These are phyloP conservation scores for Etheostoma perlongum DNA, from an alignment of 2,797 vertebrate genomes.

Conservation along the genomic window DNA sequence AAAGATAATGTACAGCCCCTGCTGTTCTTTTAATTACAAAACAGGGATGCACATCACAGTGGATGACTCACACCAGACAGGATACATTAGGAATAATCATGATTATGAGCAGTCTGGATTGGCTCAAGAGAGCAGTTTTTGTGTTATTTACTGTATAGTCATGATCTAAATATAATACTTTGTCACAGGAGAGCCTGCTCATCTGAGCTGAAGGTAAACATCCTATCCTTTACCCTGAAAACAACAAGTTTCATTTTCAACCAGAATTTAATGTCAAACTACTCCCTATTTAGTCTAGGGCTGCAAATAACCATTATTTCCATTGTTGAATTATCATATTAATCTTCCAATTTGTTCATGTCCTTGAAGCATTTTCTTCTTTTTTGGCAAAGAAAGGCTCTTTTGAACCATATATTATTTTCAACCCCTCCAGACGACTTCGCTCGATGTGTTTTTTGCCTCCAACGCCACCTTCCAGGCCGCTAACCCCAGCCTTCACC, in stretches of 20 bases:
- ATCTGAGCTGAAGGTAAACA: constrained; percentile 10
- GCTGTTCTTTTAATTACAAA: constrained; percentile 30
- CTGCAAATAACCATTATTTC: too few relatives aligned
- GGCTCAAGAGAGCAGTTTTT: constrained; percentile 9
- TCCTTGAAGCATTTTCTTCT: constrained; percentile 6
- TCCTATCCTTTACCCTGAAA: background rate
- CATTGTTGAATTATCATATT: too few relatives aligned
- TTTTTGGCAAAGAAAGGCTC: background rate
- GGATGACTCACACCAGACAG: constrained; percentile 15
- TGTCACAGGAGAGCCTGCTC: background rate
- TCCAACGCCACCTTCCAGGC: too few relatives aligned
- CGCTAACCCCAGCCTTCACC: too few relatives aligned
- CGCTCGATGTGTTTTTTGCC: too few relatives aligned
- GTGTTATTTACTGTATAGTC: constrained; percentile 20
- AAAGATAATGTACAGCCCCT: constrained; percentile 21
- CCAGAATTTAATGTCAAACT: constrained; percentile 9
- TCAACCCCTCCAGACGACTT: background rate
- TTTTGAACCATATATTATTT: constrained; percentile 2
- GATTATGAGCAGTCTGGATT: constrained; percentile 20
- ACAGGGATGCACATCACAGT: constrained; percentile 7
- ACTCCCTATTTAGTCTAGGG: background rate
- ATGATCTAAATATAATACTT: constrained; percentile 21
- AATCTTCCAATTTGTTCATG: background rate
- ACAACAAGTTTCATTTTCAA: constrained; percentile 1
- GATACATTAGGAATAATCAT: constrained; percentile 33